Conservation (phyloP, 1,140 invertebrate species). For the Rhyzopertha dominica region DNA sequence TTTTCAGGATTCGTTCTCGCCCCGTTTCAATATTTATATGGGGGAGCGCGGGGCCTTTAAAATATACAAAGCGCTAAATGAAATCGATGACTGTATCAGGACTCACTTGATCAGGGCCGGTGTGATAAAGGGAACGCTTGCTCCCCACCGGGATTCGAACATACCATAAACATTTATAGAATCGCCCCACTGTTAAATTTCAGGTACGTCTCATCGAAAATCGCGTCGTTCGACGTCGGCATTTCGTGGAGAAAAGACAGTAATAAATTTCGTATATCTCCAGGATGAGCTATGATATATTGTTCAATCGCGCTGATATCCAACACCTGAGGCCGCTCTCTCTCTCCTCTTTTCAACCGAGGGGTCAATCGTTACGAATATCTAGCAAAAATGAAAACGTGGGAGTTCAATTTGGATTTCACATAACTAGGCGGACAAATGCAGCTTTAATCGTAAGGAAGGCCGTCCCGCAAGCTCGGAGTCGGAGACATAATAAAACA, state of each 20-base stretch:
- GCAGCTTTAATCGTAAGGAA: too few species aligned
- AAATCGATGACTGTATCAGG: conserved; percentile 12
- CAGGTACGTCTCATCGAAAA: conserved; percentile 11
- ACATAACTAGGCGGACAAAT: too few species aligned
- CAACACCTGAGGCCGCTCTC: too few species aligned
- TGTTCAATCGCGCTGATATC: conserved; percentile 5
- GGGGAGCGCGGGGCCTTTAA: too few species aligned
- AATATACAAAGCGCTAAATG: conserved; percentile 19
- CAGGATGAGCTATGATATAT: conserved; percentile 8
- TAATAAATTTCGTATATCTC: conserved; percentile 15
- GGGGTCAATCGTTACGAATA: too few species aligned
- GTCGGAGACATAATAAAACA: too few species aligned
- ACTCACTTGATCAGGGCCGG: conserved; percentile 10
- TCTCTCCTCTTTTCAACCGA: too few species aligned
- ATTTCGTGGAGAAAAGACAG: conserved; percentile 4
- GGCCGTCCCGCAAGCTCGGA: too few species aligned
- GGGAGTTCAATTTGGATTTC: too few species aligned
- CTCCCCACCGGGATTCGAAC: conserved; percentile 11
- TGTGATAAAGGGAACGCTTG: conserved; percentile 5
- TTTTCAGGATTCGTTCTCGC: too few species aligned
- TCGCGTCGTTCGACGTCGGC: conserved; percentile 14
- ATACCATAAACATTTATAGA: conserved; percentile 20
- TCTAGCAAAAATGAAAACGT: too few species aligned
- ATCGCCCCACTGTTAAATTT: conserved; percentile 10
- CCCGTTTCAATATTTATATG: too few species aligned